These are phyloP conservation scores for Eledone cirrhosa DNA, from an alignment of 2,888 invertebrate genomes.

Conservation along the genomic window DNA sequence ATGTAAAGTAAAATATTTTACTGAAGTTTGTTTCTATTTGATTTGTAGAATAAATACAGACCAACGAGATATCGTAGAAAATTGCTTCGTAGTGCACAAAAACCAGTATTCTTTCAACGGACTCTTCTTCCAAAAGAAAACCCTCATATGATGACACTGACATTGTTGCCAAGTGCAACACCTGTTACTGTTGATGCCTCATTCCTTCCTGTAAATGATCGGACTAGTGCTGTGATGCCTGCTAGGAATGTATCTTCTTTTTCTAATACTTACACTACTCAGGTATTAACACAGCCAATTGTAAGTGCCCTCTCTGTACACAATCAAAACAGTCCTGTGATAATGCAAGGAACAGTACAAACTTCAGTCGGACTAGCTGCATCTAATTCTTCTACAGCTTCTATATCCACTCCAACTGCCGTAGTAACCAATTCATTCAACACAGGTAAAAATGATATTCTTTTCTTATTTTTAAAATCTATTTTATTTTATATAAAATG, in stretches of 20 bases:
- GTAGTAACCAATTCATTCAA: constrained; percentile 15
- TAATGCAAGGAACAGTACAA: background rate
- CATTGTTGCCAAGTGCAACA: constrained; percentile 8
- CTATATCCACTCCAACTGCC: background rate
- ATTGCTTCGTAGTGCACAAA: constrained; percentile 3
- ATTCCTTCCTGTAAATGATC: background rate
- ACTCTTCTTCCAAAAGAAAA: constrained; percentile 11
- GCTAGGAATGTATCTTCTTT: constrained; percentile 17
- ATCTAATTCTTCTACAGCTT: background rate
- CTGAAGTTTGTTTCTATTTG: background rate
- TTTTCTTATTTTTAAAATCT: background rate
- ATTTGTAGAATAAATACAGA: constrained; percentile 11
- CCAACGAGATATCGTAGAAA: background rate
- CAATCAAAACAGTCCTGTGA: constrained; percentile 10
- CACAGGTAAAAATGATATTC: background rate
- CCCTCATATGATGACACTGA: constrained; percentile 23
- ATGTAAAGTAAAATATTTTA: no score
- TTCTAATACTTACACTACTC: constrained; percentile 15
- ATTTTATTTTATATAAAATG: background rate
- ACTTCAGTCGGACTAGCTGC: background rate
- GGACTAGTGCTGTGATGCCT: constrained; percentile 6
- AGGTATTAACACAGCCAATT: constrained; percentile 27
- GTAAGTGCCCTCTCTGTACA: constrained; percentile 18
- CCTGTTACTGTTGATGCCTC: constrained; percentile 10
- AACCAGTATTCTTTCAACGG: constrained; percentile 22